Conservation (phyloP, 2,888 invertebrate species). For the Dryadula phaetusa region DNA sequence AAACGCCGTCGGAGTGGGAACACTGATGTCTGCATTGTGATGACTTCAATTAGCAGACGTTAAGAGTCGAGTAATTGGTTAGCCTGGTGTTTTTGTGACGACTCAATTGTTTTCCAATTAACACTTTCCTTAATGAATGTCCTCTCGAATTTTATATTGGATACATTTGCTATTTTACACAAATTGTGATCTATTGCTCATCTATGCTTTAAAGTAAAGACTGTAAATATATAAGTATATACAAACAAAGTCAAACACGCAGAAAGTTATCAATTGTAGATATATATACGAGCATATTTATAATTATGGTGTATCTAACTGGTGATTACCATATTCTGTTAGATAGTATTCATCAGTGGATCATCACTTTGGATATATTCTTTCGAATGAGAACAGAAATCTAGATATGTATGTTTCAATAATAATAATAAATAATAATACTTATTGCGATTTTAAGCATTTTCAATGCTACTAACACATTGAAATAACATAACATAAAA, state of each 20-base stretch:
- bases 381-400: too few species aligned
- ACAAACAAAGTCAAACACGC: too few species aligned
- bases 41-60: slow-evolving; percentile 70
- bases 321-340: not conserved
- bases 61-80: slow-evolving; percentile 54
- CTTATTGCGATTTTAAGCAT: too few species aligned
- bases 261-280: too few species aligned
- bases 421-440: too few species aligned
- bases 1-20: slow-evolving; percentile 68
- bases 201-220: not conserved
- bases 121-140: slow-evolving; percentile 46
- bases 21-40: slow-evolving; percentile 70
- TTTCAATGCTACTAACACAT: too few species aligned
- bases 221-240: not conserved
- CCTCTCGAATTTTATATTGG: slow-evolving; percentile 34
- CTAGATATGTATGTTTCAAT: too few species aligned
- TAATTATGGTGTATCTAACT: not conserved
- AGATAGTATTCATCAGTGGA: not conserved
- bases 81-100: slow-evolving; percentile 48
- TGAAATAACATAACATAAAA: too few species aligned
- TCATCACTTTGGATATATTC: too few species aligned
- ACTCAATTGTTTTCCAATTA: slow-evolving; percentile 51
- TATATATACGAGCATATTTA: not conserved
- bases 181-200: not conserved
- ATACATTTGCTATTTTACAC: not conserved